phyloP scores from a whole-genome alignment of 2,113 vertebrate species.

The Orcinus orca region DNA sequence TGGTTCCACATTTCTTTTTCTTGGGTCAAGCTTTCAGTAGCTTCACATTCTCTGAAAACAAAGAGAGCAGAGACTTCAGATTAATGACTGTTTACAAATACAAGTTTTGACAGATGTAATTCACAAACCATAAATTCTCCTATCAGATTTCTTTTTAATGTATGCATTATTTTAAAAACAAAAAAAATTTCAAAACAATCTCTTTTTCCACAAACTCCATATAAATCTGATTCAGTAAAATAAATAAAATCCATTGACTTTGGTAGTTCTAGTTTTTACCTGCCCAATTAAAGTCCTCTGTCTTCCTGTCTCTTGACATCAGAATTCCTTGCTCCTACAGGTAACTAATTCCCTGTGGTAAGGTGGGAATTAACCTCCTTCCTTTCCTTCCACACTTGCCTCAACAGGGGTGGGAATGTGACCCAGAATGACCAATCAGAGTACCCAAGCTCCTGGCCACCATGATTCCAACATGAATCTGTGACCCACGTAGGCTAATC shows the following conservation, averaged over 20 bases:
- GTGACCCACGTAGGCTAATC: neutral
- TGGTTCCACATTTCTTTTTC: constrained; percentile 63
- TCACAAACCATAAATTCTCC: neutral
- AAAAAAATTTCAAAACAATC: neutral
- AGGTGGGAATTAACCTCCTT: neutral
- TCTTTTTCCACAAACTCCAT: neutral
- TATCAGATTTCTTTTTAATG: neutral
- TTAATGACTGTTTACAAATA: neutral
- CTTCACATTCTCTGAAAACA: constrained; percentile 72
- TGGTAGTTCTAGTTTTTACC: neutral
- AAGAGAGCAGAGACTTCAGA: constrained; percentile 16
- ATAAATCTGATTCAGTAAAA: constrained; percentile 8
- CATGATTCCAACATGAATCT: neutral
- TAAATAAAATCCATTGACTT: neutral
- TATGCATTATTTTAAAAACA: neutral
- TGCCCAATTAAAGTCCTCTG: neutral
- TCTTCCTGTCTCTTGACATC: neutral
- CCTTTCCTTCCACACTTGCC: neutral
- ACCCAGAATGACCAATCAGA: neutral
- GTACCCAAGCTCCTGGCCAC: neutral
- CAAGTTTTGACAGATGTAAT: neutral
- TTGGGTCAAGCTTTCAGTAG: neutral
- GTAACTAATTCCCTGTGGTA: neutral
- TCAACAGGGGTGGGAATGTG: neutral
- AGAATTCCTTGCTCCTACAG: neutral